Conservation (phyloP, 2,797 vertebrate species). For the Remorina albescens region DNA sequence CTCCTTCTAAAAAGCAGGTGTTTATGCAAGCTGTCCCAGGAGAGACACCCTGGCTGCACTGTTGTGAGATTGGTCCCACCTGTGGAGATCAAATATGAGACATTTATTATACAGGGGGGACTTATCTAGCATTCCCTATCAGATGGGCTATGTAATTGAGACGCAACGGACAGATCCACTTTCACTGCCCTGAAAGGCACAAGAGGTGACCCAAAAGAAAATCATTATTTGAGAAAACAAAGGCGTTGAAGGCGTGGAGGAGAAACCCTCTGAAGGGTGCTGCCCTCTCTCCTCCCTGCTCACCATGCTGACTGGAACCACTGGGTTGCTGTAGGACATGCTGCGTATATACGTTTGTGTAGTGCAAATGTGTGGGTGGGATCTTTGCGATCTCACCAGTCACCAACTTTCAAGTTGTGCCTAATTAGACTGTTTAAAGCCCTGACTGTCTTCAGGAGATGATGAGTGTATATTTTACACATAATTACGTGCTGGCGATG, state of each 20-base stretch:
- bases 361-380: slow-evolving; percentile 27
- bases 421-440: slow-evolving; percentile 57
- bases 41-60: slow-evolving; percentile 60
- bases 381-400: slow-evolving; percentile 46
- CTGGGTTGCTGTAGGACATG: slow-evolving; percentile 34
- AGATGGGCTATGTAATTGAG: slow-evolving; percentile 85
- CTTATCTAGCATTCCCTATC: slow-evolving; percentile 83
- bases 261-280: slow-evolving; percentile 71
- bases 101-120: slow-evolving; percentile 85
- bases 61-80: slow-evolving; percentile 81
- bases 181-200: slow-evolving; percentile 85
- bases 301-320: slow-evolving; percentile 55
- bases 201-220: slow-evolving; percentile 86
- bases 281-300: slow-evolving; percentile 59
- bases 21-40: slow-evolving; percentile 74
- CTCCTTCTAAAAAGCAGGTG: slow-evolving; percentile 62
- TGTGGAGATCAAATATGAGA: slow-evolving; percentile 87
- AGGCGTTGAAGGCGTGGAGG: slow-evolving; percentile 72
- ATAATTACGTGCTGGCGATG: slow-evolving; percentile 53
- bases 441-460: slow-evolving; percentile 37
- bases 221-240: slow-evolving; percentile 85
- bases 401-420: slow-evolving; percentile 44
- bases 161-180: slow-evolving; percentile 79
- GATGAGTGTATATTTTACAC: slow-evolving; percentile 48
- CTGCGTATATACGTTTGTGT: slow-evolving; percentile 25